Evolutionary conservation across 2,888 invertebrate species (phyloP).

Genomic region (Spicauda simplicius): DNA sequence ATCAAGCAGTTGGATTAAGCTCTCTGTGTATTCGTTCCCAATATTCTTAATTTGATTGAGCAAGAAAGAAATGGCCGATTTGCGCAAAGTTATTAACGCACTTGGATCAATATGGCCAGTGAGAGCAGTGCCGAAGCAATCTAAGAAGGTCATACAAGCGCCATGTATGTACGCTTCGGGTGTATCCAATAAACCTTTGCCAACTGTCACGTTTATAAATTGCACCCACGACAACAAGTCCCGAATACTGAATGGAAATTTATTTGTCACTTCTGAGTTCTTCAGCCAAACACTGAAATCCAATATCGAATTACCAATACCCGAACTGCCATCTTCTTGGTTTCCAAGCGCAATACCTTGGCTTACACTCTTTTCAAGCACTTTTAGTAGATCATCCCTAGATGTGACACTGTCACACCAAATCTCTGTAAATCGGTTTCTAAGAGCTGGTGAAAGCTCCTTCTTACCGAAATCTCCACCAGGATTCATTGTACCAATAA

Average conservation of each 20-base stretch:
- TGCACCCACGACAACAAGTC: conserved; percentile 97
- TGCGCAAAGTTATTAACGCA: conserved; percentile 71
- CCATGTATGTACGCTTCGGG: conserved; percentile 94
- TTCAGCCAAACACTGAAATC: conserved; percentile 93
- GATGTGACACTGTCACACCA: conserved; percentile 95
- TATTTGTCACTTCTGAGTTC: conserved; percentile 88
- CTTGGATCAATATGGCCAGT: conserved; percentile 88
- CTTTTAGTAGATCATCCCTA: conserved; percentile 90
- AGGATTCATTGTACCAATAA: conserved; percentile 99
- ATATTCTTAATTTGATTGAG: conserved; percentile 77
- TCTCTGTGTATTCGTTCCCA: conserved; percentile 66
- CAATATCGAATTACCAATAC: conserved; percentile 89
- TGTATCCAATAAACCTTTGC: conserved; percentile 70
- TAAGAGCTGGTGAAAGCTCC: conserved; percentile 97
- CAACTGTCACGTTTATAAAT: conserved; percentile 90
- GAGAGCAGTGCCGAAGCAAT: conserved; percentile 94
- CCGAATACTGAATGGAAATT: conserved; percentile 94
- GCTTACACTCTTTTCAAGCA: conserved; percentile 92
- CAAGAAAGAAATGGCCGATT: conserved; percentile 84
- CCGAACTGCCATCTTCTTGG: conserved; percentile 80
- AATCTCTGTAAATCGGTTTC: conserved; percentile 99
- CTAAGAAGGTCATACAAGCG: conserved; percentile 95
- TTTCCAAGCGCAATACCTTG: conserved; percentile 81
- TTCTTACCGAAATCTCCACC: conserved; percentile 99
- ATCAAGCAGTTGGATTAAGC: conserved; percentile 59